Percentiles rank a stretch among this genome's conserved stretches.
Evolutionary conservation across 2,113 vertebrate species (phyloP).

Genomic region (Thryonomys swinderianus): DNA sequence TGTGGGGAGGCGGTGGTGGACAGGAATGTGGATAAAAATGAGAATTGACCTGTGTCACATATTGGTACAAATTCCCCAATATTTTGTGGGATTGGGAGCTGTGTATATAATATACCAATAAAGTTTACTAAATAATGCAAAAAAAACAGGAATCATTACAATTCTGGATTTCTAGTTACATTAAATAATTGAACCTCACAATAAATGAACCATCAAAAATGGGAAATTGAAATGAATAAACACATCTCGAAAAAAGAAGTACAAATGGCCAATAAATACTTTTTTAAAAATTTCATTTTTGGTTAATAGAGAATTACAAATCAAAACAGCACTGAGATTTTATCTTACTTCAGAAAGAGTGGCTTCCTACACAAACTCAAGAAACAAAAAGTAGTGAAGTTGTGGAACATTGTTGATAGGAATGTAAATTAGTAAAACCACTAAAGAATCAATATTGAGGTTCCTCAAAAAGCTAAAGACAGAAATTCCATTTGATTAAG

Average conservation of each 20-base stretch:
- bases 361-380: background rate
- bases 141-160: background rate
- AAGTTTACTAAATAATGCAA: no score
- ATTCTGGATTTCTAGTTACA: background rate
- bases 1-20: no score
- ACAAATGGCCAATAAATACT: background rate
- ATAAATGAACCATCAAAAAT: background rate
- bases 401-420: background rate
- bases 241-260: background rate
- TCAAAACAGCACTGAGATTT: background rate
- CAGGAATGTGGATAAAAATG: no score
- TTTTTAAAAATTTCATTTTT: background rate
- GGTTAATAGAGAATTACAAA: background rate
- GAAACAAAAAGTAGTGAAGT: background rate
- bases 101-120: no score
- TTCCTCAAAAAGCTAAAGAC: background rate
- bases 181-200: background rate
- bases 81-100: no score
- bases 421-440: background rate
- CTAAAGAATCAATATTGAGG: background rate
- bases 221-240: background rate
- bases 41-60: no score
- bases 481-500: background rate
- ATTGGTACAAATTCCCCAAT: no score
- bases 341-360: background rate